A percentile compares a stretch with the other conserved stretches of the same genome.
Evolutionary conservation across 2,797 vertebrate species (phyloP).

Genomic region (Lateolabrax maculatus): DNA sequence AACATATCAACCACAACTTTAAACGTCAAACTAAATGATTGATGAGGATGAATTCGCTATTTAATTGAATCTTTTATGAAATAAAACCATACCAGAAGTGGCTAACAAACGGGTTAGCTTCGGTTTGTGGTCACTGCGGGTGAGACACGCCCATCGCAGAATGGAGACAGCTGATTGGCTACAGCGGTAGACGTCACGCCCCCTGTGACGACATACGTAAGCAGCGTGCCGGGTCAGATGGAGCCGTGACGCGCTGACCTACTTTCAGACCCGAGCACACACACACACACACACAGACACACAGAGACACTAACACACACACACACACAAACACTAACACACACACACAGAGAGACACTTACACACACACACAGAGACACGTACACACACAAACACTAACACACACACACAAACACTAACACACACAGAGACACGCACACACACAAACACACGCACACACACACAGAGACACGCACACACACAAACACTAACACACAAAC

Average conservation of each 20-base stretch:
- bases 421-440: too few species aligned
- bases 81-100: constrained; percentile 53
- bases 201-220: fast-evolving
- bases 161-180: constrained; percentile 57
- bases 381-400: too few species aligned
- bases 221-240: neutral
- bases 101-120: constrained; percentile 53
- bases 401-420: too few species aligned
- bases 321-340: too few species aligned
- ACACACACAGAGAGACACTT: too few species aligned
- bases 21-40: neutral
- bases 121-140: neutral
- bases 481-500: too few species aligned
- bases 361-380: too few species aligned
- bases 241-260: constrained; percentile 11
- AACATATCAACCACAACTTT: neutral
- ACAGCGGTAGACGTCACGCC: neutral
- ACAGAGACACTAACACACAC: too few species aligned
- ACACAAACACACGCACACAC: too few species aligned
- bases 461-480: too few species aligned
- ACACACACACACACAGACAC: neutral
- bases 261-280: neutral
- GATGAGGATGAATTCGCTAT: neutral
- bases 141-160: constrained; percentile 45
- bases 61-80: neutral